Evolutionary conservation across 1,140 invertebrate species (phyloP).

Genomic region (Thaumetopoea pityocampa): DNA sequence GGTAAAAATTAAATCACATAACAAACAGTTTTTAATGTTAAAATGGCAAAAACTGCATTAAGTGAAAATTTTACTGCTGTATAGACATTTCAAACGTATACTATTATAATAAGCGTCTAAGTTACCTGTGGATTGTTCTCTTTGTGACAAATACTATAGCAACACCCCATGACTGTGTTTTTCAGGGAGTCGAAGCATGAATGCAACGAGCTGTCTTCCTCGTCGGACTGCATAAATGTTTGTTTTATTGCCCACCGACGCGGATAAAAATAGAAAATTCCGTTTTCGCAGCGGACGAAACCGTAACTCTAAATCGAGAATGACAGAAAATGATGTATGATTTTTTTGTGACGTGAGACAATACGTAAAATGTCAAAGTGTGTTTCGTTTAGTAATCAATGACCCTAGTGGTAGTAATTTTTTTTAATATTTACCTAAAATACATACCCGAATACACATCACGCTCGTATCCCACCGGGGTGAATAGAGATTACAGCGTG

Average conservation of each 20-base stretch:
- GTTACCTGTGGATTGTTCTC: constrained; percentile 76
- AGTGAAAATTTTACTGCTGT: too few species aligned
- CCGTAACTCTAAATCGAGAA: constrained; percentile 16
- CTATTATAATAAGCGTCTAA: constrained; percentile 18
- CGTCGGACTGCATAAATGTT: constrained; percentile 70
- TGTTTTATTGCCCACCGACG: constrained; percentile 40
- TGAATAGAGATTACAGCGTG: too few species aligned
- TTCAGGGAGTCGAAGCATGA: constrained; percentile 68
- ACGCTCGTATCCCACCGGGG: too few species aligned
- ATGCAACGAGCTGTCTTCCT: constrained; percentile 57
- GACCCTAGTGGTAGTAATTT: too few species aligned
- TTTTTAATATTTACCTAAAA: too few species aligned
- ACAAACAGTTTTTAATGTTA: too few species aligned
- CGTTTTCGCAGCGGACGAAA: constrained; percentile 39
- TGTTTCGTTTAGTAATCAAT: constrained; percentile 5
- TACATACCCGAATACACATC: too few species aligned
- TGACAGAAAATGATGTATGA: constrained; percentile 23
- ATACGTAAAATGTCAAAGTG: constrained; percentile 13
- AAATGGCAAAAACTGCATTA: too few species aligned
- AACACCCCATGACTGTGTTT: constrained; percentile 72
- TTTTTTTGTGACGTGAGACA: too few species aligned
- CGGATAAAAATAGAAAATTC: constrained; percentile 66
- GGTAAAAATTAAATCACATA: background rate
- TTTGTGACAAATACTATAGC: constrained; percentile 79
- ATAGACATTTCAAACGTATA: constrained; percentile 2